Base-by-base conservation (phyloP, 1,140 invertebrate genomes). In the Metaphire vulgaris region DNA sequence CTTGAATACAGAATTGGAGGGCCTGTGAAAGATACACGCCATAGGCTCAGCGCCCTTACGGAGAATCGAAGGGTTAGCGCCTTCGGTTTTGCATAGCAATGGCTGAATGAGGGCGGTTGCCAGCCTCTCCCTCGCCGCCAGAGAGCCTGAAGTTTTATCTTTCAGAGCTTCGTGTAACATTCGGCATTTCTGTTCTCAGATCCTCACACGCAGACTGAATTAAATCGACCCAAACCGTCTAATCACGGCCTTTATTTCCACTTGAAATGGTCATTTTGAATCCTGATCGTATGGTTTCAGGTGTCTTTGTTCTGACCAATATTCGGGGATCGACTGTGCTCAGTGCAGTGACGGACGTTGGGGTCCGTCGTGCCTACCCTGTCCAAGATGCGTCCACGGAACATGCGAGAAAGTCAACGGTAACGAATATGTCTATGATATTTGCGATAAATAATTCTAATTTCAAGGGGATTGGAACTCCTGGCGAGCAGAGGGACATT, bases 351-450 rank as follows among this genome's bases (percentile, higher is more conserved):
- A 71, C 2, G 32, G 68, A 6, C 67, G 72, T 26, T 80, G 80
- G 79, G 80, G 80, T 2, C 31, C 33, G 0, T 30, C 56, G 0
- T 81, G 80, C 70, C 21, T 65, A 30, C 80, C 76, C 14, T 81
- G 80, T 75, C 80, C 80, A 14, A 32, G n/a, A 28, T 79, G 78
- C 64, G 28, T 74, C 14, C 70, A 79, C 32, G 78, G 78, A 16
- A 69, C 32, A 28, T 79, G 78, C 34, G 71, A 79, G 30, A 67
- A 72, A 67, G 33, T 21, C 28, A 76, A 70, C 14, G 78, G 78
- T 77, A 73, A 12, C 32, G n/a, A 32, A 0, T 33, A 33, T 2
- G 6, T 26, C 6, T 56, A 21, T 56, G 41, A 56, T 12, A 56
- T 21, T 6, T 56, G 21, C 21, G 21, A 56, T 21, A 6, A 12